Evolutionary conservation across 2,113 vertebrate species (phyloP).

Genomic region (Stegostoma tigrinum): DNA sequence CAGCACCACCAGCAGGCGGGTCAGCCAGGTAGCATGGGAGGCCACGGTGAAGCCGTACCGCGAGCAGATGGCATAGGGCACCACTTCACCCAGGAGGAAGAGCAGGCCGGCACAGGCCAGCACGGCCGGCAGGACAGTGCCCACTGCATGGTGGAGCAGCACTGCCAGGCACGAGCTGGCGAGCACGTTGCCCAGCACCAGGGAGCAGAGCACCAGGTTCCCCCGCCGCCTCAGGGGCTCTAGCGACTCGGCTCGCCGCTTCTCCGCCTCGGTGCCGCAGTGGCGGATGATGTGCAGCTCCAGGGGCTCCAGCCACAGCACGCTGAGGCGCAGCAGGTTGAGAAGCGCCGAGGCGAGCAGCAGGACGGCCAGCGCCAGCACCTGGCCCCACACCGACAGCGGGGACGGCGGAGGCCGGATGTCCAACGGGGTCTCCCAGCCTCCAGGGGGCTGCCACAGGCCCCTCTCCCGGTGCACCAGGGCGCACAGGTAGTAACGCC

Average conservation of each 20-base stretch:
- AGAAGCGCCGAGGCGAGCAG: conserved; percentile 60
- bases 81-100: conserved; percentile 69
- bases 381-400: conserved; percentile 59
- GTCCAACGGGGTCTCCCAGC: neutral
- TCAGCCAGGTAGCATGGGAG: conserved; percentile 62
- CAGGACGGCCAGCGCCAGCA: conserved; percentile 56
- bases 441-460: neutral
- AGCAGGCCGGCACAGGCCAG: conserved; percentile 65
- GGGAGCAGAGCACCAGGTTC: conserved; percentile 68
- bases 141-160: conserved; percentile 62
- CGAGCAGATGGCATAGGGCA: conserved; percentile 71
- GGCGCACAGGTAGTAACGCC: conserved; percentile 57
- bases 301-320: conserved; percentile 67
- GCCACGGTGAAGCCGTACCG: conserved; percentile 72
- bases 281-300: conserved; percentile 77
- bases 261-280: conserved; percentile 75
- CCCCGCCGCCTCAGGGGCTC: conserved; percentile 53
- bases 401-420: neutral
- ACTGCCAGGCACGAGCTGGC: conserved; percentile 69
- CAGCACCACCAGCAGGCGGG: conserved; percentile 70
- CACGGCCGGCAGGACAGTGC: conserved; percentile 56
- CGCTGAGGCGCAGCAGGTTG: conserved; percentile 67
- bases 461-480: conserved; percentile 21
- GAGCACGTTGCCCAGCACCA: conserved; percentile 67
- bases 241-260: conserved; percentile 65